A percentile compares a stretch with the other conserved stretches of the same genome.
Evolutionary conservation across 2,113 vertebrate species (phyloP).

Genomic region (Pluvialis apricaria): DNA sequence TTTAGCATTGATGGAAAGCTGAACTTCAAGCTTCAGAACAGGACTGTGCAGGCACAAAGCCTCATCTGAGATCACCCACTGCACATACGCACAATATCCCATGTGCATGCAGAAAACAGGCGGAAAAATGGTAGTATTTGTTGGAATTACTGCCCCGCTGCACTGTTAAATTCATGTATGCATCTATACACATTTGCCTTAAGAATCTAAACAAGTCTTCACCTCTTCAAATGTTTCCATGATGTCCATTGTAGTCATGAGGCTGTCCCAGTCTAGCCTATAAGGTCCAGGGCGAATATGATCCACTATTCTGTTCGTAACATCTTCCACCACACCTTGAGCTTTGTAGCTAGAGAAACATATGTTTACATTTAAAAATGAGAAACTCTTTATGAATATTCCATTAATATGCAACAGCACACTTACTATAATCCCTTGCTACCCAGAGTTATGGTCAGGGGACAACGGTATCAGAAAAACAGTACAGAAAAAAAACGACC

Average conservation of each 20-base stretch:
- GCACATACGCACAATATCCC: not conserved
- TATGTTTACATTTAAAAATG: not conserved
- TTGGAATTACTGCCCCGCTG: not conserved
- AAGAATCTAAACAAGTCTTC: not conserved
- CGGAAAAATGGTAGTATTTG: not conserved
- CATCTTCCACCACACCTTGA: conserved; percentile 78
- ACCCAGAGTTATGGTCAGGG: not conserved
- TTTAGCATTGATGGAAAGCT: not conserved
- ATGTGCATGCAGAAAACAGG: fast-evolving
- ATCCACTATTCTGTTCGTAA: conserved; percentile 74
- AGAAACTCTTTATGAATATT: not conserved
- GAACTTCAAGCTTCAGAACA: not conserved
- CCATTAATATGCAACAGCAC: not conserved
- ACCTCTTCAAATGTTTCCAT: conserved; percentile 81
- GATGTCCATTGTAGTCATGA: conserved; percentile 87
- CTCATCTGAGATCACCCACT: not conserved
- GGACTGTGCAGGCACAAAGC: not conserved
- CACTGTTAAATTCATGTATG: not conserved
- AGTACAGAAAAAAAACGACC: not conserved
- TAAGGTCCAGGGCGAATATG: conserved; percentile 83
- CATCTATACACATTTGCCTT: not conserved
- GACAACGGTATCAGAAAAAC: not conserved
- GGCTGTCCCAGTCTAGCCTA: conserved; percentile 81
- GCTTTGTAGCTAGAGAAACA: conserved; percentile 80
- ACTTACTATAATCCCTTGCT: not conserved